Evolutionary conservation across 2,113 vertebrate species (phyloP).

Genomic region (Spea bombifrons): DNA sequence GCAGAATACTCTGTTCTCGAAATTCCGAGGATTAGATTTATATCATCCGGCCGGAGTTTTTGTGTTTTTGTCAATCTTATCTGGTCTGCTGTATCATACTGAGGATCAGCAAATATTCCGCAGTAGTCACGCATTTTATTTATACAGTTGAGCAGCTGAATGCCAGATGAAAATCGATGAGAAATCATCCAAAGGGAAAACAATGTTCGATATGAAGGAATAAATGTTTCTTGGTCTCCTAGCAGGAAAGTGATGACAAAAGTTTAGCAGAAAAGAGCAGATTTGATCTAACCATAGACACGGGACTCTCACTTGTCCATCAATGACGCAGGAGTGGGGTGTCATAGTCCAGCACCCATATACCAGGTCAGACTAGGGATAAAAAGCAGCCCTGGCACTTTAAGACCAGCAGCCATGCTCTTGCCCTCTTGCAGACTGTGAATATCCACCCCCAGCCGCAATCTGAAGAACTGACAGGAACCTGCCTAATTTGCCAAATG

Average conservation of each 20-base stretch:
- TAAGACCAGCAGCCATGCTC: too few species aligned
- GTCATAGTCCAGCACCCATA: too few species aligned
- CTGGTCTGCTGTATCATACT: not conserved
- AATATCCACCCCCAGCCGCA: too few species aligned
- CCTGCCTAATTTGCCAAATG: too few species aligned
- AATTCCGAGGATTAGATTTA: not conserved
- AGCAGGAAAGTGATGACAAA: constrained; percentile 5
- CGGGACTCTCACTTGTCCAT: too few species aligned
- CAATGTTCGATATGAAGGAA: not conserved
- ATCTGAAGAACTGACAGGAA: too few species aligned
- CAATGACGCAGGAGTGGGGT: too few species aligned
- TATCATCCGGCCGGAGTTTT: not conserved
- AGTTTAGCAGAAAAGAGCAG: too few species aligned
- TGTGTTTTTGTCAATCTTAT: not conserved
- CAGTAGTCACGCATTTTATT: constrained; percentile 9
- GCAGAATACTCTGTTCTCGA: not conserved
- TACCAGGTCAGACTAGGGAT: too few species aligned
- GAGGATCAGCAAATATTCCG: not conserved
- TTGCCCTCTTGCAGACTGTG: too few species aligned
- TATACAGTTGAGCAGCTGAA: not conserved
- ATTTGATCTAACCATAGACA: too few species aligned
- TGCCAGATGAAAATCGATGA: constrained; percentile 6
- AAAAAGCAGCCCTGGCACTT: too few species aligned
- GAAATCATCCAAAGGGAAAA: not conserved
- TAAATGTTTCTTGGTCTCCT: not conserved